Base-by-base conservation (phyloP, 2,888 invertebrate species). In the Flexamia atlantica region DNA sequence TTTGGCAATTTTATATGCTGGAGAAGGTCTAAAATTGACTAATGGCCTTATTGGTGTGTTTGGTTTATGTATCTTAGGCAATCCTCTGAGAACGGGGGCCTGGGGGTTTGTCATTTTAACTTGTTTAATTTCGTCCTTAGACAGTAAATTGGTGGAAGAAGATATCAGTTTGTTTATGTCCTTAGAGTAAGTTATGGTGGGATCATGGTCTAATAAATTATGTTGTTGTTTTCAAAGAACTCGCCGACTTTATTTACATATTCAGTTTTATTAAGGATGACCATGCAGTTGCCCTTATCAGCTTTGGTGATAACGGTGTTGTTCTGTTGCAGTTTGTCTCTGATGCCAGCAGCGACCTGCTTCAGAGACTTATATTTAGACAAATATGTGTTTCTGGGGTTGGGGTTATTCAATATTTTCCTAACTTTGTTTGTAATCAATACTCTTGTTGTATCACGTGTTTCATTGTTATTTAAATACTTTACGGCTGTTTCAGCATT, bases 221-320 rank as follows among this genome's bases (percentile, higher is more conserved):
- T 30, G n/a, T 70, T 70, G 14, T 72, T 72, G 23, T 7, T 14
- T 2, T 36, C 23, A 40, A 72, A n/a, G 14, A 72, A 72, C 0
- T 36, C 42, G 20, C 20, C 7, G 14, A 72, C 72, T n/a, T 72
- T 72, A 4, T 72, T 42, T 7, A 72, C 72, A 72, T 72, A 72
- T 5, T 72, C 40, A 5, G 12, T 30, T 23, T 40, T 42, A 23
- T 36, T 10, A 3, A 72, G 20, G 9, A 72, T 42, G 2, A 72
- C 72, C 1, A 40, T 14, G 14, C 32, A 36, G 23, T 72, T 72
- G 1, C 72, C 72, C 72, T 72, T 72, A 42, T 72, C 72, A 42
- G 72, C 72, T 23, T 72, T 72, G 7, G 5, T 20, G 30, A 72
- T 42, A 23, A 72, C 20, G 20, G 72, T 42, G 7, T 42, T 72